Evolutionary conservation across 2,888 invertebrate genomes (phyloP).

Genomic region (Ligdia adustata): DNA sequence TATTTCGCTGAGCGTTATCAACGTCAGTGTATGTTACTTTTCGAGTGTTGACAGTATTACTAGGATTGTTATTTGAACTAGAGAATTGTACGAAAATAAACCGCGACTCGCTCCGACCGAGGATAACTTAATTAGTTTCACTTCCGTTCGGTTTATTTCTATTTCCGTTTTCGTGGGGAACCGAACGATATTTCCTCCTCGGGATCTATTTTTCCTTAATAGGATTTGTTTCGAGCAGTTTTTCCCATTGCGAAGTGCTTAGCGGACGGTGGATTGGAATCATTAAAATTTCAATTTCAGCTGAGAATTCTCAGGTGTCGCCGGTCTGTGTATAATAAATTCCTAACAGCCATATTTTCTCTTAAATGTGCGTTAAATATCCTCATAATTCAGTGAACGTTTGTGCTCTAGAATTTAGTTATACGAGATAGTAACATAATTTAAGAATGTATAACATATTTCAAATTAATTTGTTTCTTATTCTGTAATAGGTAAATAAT

Average conservation of each 20-base stretch:
- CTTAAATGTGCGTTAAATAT: constrained; percentile 8
- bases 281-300: constrained; percentile 61
- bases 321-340: constrained; percentile 29
- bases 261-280: constrained; percentile 54
- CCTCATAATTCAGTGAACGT: constrained; percentile 1
- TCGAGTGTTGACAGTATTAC: constrained; percentile 76
- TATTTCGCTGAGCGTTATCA: constrained; percentile 72
- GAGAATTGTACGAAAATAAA: constrained; percentile 76
- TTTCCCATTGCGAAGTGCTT: constrained; percentile 50
- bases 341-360: constrained; percentile 24
- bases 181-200: constrained; percentile 70
- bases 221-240: constrained; percentile 68
- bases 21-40: constrained; percentile 70
- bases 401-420: neutral
- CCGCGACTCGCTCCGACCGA: constrained; percentile 70
- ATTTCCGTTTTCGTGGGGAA: constrained; percentile 77
- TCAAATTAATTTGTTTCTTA: no score
- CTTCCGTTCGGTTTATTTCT: constrained; percentile 81
- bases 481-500: no score
- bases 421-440: no score
- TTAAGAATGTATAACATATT: no score
- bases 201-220: constrained; percentile 76
- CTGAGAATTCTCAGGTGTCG: constrained; percentile 47
- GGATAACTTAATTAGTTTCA: constrained; percentile 83
- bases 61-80: constrained; percentile 69